A percentile compares a stretch with the other conserved stretches of the same genome.
These are phyloP conservation scores for Numenius arquata DNA, from an alignment of 2,113 vertebrate genomes.

Conservation along the genomic window DNA sequence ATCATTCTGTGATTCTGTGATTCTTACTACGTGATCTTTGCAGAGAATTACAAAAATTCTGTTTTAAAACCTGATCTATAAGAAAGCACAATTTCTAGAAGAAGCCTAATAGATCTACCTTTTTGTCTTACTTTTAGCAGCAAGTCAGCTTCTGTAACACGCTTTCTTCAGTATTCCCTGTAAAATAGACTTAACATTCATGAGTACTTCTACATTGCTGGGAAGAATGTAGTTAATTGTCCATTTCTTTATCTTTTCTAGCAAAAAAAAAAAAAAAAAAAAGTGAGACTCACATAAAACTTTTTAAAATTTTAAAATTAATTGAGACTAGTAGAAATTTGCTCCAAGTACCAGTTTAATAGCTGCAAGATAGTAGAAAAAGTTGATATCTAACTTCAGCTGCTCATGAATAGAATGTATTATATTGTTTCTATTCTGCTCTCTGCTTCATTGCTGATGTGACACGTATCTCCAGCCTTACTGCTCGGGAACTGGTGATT, in stretches of 20 bases:
- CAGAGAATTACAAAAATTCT: background rate
- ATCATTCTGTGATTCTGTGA: no score
- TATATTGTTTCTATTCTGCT: background rate
- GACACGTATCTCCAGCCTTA: background rate
- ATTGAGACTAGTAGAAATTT: background rate
- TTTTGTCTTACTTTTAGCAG: background rate
- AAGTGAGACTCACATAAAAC: background rate
- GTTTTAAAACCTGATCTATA: background rate
- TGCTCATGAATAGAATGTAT: background rate
- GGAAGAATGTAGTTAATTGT: background rate
- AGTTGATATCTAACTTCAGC: background rate
- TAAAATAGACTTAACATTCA: background rate
- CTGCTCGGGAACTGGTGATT: background rate
- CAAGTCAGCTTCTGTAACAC: background rate
- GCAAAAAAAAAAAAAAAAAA: background rate
- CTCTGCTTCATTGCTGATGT: background rate
- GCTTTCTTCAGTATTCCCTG: background rate
- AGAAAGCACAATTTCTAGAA: background rate
- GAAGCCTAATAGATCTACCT: background rate
- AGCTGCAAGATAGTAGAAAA: background rate
- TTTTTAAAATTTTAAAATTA: background rate
- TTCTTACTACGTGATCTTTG: background rate
- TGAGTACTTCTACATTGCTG: background rate
- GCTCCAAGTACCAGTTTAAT: background rate
- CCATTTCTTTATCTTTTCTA: background rate